Evolutionary conservation across 2,113 vertebrate genomes (phyloP), one percentile per base, ranked within the genome.

Genomic region (Cochlearius cochlearius): DNA sequence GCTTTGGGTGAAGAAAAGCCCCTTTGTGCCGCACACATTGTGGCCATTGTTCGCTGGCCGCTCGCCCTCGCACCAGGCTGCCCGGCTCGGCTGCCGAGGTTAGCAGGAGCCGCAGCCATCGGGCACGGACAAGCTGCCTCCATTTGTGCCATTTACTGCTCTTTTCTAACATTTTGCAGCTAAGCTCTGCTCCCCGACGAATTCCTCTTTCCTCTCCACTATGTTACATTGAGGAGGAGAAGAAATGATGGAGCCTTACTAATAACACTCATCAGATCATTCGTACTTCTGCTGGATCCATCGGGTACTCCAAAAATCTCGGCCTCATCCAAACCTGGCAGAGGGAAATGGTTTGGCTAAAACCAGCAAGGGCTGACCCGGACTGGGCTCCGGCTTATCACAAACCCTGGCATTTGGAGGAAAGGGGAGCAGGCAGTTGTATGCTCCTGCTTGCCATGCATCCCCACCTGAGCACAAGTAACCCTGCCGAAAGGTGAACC

Each of bases 1-100:
- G 60, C 32, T 23, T 8, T 18, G 52, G n/a, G 80, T 34, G 41
- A 95, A 96, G 92, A 97, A 94, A 69, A 89, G 81, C n/a, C n/a
- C 85, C 87, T 96, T 73, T 96, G 93, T 96, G 76, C 49, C 3
- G 2, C 0, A 22, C 43, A 95, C 81, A 92, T 8, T 8, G 11
- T 0, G 27, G 67, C 67, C 72, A 81, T 43, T 96, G 94, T 94
- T 62, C 5, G 4, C 52, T 20, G 15, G 80, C 52, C 5, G 10
- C 47, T 77, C 26, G 7, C 77, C 59, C 93, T 74, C 38, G 29
- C 55, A 6, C 43, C 41, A n/a, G 49, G 58, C 26, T 75, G 91
- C 83, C 63, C 43, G 14, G 84, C 88, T 76, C 56, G 2, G 62
- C 58, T 56, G 94, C 45, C 73, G 41, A 26, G n/a, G 30, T 3